Base-by-base conservation (phyloP, 1,140 invertebrate species). In the Antheraea mylitta region DNA sequence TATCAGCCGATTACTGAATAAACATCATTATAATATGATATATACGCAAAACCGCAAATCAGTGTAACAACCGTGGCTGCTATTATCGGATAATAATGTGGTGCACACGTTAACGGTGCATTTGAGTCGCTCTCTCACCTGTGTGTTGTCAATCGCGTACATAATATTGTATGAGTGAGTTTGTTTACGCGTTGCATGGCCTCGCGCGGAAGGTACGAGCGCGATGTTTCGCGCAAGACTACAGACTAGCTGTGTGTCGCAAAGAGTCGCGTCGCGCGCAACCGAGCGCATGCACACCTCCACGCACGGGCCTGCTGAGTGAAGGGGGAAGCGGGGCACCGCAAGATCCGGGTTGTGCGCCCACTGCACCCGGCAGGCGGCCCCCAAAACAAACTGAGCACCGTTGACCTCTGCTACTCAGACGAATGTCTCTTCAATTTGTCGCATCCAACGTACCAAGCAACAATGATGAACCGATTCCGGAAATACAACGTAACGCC, bases 331-430 rank as follows among this genome's bases (percentile, higher is more conserved):
- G 87, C 86, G 86, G 89, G 86, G 87, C 85, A 83, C 74, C 70
- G 69, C 79, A 74, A 89, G 85, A 89, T 89, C 89, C 86, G 89
- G 89, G 89, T 91, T 89, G 85, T 78, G 85, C 87, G 83, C 87
- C 86, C 86, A 91, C 86, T 86, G 85, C 85, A 88, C 74, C 76
- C 76, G 73, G 68, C 80, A 68, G 79, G 79, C 80, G 88, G 88
- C 88, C 88, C 87, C 89, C 89, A 91, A 91, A 30, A 87, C 82
- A 81, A 80, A 79, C 77, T 67, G 73, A 69, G 73, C 77, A 80
- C 78, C 72, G 74, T 71, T 85, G 82, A 88, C 86, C 85, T 90
- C 80, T 89, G 82, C 71, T 80, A 83, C 82, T 72, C 64, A 68
- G 66, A 65, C 76, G 66, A 75, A 79, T 76, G 78, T 77, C 70